Percentiles rank a stretch among this genome's conserved stretches.
phyloP scores from a whole-genome alignment of 2,888 invertebrate genomes.

The Rambutsinella grinnellia region DNA sequence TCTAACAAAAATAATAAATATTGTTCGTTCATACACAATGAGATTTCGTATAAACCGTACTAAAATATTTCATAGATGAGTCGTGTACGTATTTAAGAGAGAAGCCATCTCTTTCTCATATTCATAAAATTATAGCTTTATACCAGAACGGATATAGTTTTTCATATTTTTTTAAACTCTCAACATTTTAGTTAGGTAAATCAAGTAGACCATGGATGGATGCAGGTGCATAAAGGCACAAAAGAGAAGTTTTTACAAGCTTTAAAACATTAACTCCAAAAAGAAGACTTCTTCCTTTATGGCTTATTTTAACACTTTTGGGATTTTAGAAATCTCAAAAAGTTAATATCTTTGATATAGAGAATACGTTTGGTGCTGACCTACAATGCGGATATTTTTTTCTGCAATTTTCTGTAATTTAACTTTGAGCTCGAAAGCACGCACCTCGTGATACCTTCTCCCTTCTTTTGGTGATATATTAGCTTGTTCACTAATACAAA shows the following conservation, averaged over 20 bases:
- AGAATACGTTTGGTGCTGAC: constrained; percentile 13
- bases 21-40: too few species aligned
- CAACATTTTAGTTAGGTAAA: constrained; percentile 10
- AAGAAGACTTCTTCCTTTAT: neutral
- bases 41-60: too few species aligned
- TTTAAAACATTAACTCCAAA: neutral
- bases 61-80: too few species aligned
- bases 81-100: too few species aligned
- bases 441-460: constrained; percentile 33
- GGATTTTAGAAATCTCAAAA: constrained; percentile 30
- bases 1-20: constrained; percentile 11
- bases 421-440: constrained; percentile 16
- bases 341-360: constrained; percentile 5
- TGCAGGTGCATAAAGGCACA: too few species aligned
- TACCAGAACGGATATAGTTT: constrained; percentile 33
- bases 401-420: constrained; percentile 35
- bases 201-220: constrained; percentile 42
- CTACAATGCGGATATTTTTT: constrained; percentile 32
- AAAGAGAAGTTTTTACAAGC: neutral
- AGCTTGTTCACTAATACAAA: constrained; percentile 5
- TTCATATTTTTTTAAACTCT: constrained; percentile 1
- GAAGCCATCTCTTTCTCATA: constrained; percentile 31
- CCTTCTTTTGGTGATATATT: constrained; percentile 9
- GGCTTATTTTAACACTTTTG: constrained; percentile 2
- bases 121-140: constrained; percentile 38